Percentiles rank a stretch among this genome's conserved stretches.
phyloP scores from a whole-genome alignment of 2,888 invertebrate genomes.

The Hydropsyche betteni region DNA sequence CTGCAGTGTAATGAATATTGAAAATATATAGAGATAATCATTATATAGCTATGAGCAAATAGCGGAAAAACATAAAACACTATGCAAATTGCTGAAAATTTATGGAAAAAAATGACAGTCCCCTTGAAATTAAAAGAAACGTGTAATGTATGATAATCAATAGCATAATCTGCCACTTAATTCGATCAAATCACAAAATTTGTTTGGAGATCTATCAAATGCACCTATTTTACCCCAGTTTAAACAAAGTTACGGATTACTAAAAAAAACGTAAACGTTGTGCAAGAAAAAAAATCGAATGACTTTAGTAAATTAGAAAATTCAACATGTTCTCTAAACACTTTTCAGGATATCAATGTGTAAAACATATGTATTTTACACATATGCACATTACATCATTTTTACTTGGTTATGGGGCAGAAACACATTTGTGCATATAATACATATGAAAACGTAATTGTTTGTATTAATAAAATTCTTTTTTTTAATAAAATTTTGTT shows the following conservation, averaged over 20 bases:
- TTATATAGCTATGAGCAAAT: conserved; percentile 18
- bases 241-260: no score
- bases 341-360: neutral
- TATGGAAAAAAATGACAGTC: neutral
- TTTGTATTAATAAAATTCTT: conserved; percentile 27
- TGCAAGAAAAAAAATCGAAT: no score
- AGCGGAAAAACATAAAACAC: neutral
- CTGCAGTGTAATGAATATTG: conserved; percentile 29
- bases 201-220: conserved; percentile 24
- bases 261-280: no score
- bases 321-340: neutral
- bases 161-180: neutral
- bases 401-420: neutral
- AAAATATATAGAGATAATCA: conserved; percentile 34
- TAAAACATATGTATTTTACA: neutral
- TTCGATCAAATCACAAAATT: conserved; percentile 19
- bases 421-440: conserved; percentile 30
- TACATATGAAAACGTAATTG: conserved; percentile 24
- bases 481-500: conserved; percentile 31
- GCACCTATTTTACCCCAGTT: conserved; percentile 3
- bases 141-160: neutral
- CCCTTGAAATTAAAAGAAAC: conserved; percentile 4
- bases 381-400: neutral
- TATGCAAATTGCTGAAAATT: conserved; percentile 15
- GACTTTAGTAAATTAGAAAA: neutral